A percentile compares a stretch with the other conserved stretches of the same genome.
phyloP scores from a whole-genome alignment of 2,888 invertebrate species.

The Steinernema scapterisci region DNA sequence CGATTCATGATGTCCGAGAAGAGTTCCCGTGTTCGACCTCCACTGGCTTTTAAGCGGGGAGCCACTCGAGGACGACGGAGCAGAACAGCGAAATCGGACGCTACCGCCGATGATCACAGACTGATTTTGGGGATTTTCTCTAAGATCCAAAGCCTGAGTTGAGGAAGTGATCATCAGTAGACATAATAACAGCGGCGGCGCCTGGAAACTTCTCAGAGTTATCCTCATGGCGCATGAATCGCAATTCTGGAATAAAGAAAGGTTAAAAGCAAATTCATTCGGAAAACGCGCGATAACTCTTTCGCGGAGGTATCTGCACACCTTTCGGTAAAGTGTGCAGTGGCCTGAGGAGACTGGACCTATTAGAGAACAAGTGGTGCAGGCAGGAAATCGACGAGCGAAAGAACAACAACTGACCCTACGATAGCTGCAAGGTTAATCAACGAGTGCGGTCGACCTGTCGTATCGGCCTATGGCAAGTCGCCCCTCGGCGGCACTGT shows the following conservation, averaged over 20 bases:
- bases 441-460: slow-evolving; percentile 28
- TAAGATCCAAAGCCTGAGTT: slow-evolving; percentile 20
- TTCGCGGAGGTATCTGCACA: background rate
- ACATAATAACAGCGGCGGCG: no score
- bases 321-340: background rate
- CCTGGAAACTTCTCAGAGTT: no score
- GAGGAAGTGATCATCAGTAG: no score
- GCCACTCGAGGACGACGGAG: slow-evolving; percentile 41
- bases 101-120: slow-evolving; percentile 41
- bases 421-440: slow-evolving; percentile 23
- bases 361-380: slow-evolving; percentile 22
- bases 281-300: background rate
- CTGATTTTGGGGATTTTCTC: slow-evolving; percentile 40
- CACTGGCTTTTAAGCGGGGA: slow-evolving; percentile 54
- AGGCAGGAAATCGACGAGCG: slow-evolving; percentile 26
- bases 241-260: background rate
- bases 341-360: background rate
- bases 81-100: slow-evolving; percentile 56
- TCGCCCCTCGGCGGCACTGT: background rate
- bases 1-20: slow-evolving; percentile 58
- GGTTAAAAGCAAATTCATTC: background rate
- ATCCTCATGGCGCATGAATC: background rate
- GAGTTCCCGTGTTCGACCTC: slow-evolving; percentile 57
- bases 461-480: background rate
- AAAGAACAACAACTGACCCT: slow-evolving; percentile 31